Evolutionary conservation across 2,888 invertebrate genomes (phyloP).

Genomic region (Rotaria magnacalcarata): DNA sequence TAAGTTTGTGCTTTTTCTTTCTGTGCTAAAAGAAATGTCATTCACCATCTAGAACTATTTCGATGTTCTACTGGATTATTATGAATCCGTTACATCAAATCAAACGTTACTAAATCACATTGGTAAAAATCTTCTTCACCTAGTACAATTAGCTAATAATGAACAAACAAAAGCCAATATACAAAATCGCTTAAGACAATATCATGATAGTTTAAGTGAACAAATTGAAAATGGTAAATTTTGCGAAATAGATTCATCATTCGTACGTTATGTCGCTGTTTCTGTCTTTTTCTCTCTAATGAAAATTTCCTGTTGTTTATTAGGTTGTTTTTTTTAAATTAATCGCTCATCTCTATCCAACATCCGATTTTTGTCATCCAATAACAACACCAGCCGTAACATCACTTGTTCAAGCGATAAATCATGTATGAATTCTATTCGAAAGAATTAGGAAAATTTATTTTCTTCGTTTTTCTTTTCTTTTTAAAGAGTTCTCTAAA

Average conservation of each 20-base stretch:
- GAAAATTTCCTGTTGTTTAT: slow-evolving; percentile 48
- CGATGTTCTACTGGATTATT: slow-evolving; percentile 5
- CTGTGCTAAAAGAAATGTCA: neutral
- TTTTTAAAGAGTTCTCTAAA: neutral
- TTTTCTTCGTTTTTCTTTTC: neutral
- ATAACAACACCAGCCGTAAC: slow-evolving; percentile 77
- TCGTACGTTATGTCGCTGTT: neutral
- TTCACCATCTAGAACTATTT: neutral
- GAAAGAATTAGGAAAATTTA: slow-evolving; percentile 28
- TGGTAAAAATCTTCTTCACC: neutral
- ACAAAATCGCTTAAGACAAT: slow-evolving; percentile 25
- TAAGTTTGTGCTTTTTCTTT: neutral
- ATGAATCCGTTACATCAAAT: neutral
- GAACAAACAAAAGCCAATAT: slow-evolving; percentile 37
- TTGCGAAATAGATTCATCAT: neutral
- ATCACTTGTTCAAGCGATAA: slow-evolving; percentile 75
- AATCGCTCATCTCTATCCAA: slow-evolving; percentile 74
- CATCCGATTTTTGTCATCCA: slow-evolving; percentile 82
- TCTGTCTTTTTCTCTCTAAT: neutral
- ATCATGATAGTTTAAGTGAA: neutral
- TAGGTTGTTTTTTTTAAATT: slow-evolving; percentile 75
- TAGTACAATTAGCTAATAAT: neutral
- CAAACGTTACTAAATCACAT: neutral
- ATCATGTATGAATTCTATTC: slow-evolving; percentile 52
- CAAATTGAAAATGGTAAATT: neutral